Base-by-base conservation (phyloP, 2,797 vertebrate genomes). In the Sebastes melanostomus region DNA sequence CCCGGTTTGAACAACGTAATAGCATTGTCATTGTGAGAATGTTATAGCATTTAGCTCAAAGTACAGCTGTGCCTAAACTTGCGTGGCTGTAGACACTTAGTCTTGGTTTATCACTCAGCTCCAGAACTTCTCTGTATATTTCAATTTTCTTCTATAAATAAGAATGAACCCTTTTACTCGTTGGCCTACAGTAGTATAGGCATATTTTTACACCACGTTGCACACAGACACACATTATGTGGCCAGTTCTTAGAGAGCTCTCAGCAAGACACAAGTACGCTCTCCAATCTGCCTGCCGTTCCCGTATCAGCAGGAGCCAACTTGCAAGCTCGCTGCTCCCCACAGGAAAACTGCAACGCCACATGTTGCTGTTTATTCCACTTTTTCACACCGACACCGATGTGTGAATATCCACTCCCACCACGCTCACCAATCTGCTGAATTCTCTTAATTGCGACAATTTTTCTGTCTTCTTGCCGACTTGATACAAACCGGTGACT, bases 371-470 rank as follows among this genome's bases (percentile, higher is more conserved):
- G 60, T 82, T 83, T 77, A 36, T 73, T 16, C 63, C 36, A 52
- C 27, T 55, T 79, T 78, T 80, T 77, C 82, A 83, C 88, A 62
- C 69, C 24, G 34, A 32, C 73, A 61, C 67, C 34, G 24, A 80
- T 36, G 83, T 67, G 18, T 63, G 77, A 24, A 30, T 70, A 66
- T 86, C 38, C 68, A 16, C 34, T 76, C 58, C 36, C 50, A 70
- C 65, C 75, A 52, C 36, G 20, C 61, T 38, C 75, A 66, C 80
- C 83, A 75, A 89, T 89, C 87, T 86, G 77, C 32, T 61, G 25
- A 82, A 88, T 88, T 77, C 77, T 62, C 71, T 84, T 91, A 91
- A 93, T 92, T 82, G 79, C 86, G 18, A 58, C 82, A 46, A 74
- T 90, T 90, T 88, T 55, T 66, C 78, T 71, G 65, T 80, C 68